Base-by-base conservation (phyloP, 2,113 vertebrate species). In the Thomomys bottae region DNA sequence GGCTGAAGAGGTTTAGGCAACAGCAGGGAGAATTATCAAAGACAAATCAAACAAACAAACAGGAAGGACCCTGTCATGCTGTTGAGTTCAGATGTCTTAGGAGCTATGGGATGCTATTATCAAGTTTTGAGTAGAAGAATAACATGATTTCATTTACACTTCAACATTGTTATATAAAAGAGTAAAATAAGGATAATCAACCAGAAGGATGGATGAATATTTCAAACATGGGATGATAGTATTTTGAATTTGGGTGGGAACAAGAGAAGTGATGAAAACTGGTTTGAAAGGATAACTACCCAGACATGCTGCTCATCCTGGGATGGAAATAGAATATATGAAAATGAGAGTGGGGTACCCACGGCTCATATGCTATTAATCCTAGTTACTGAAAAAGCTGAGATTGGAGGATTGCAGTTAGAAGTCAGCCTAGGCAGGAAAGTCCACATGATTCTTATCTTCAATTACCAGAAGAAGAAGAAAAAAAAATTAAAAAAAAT, bases 251-350 rank as follows among this genome's bases (percentile, higher is more conserved):
- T 26, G 26, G 9, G 9, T 68, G 32, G 6, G 36, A 32, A 24
- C 18, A 42, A 8, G 17, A 80, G 20, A 67, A 32, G 4, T 67
- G 38, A 17, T 17, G 6, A 70, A n/a, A 78, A 42, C 28, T 24
- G 8, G 1, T 64, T 72, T 64, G 54, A 70, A 70, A 67, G 6
- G 6, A 30, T 32, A 32, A 15, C 30, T 73, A 32, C 17, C 23
- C 45, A 36, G 23, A 42, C 8, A 32, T 1, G 6, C 34, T 57
- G 68, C 61, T 67, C 18, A 64, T 2, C 4, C 40, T 71, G 24
- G 57, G 17, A 42, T 23, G 23, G 28, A 18, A 18, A 11, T 11
- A 0, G 18, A 1, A 0, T 6, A 1, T 24, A 5, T 20, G 0
- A 87, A n/a, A 34, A 14, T 26, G 3, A 34, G 75, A 10, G 10